Evolutionary conservation across 2,888 invertebrate species (phyloP), one percentile per base, ranked within the genome.

Genomic region (Geophilus truncorum): DNA sequence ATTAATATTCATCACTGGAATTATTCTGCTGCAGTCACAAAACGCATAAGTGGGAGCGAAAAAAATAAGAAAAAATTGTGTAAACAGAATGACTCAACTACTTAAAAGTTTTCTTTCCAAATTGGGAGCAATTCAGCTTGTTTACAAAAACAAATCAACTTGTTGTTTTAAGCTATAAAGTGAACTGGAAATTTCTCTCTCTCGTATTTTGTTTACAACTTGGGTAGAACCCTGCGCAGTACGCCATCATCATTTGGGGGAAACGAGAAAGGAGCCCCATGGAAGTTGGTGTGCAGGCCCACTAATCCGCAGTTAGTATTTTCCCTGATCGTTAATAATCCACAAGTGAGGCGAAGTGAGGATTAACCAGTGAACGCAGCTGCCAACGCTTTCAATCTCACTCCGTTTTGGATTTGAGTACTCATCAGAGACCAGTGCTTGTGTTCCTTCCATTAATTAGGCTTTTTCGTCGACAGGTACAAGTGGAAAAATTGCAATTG

Each of bases 251-350:
- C 40, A 40, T 40, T 40, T 40, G 40, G 4, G 40, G 40, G 40
- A 9, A 40, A 62, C 57, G 57, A 62, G 57, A 62, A 62, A 62
- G n/a, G 9, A 62, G 23, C 57, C 10, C 7, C 57, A 62, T 62
- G 57, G 57, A 62, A 62, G 23, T 10, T 62, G 18, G 21, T 62
- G 57, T 23, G 57, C 57, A 62, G 57, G 57, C 57, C 23, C 21
- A 62, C 57, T 62, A 62, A 62, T 62, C 57, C 57, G 57, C 21
- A 62, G 57, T 62, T 62, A 62, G 57, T 62, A 62, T 62, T 62
- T 62, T 23, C 21, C 21, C 57, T 62, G 57, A 62, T 62, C 57
- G 57, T 62, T 62, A 62, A n/a, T 62, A 62, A 62, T 62, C 57
- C 57, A 62, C 57, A 62, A 62, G 57, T 18, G 57, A 62, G 57